Base-by-base conservation (phyloP, 2,888 invertebrate species). In the Stenodema calcarata region DNA sequence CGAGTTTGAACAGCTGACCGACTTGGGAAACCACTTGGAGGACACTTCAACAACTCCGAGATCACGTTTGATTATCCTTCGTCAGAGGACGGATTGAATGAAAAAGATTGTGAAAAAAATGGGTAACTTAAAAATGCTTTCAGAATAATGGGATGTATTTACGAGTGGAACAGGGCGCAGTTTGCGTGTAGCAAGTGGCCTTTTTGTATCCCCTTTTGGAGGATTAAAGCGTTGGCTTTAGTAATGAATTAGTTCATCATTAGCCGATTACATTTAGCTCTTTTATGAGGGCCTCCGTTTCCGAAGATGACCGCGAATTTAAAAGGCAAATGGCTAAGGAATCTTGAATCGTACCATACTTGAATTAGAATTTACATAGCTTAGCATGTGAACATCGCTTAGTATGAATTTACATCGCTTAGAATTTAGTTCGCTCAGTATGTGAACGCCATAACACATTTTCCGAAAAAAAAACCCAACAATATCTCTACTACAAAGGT, bases 191-290 rank as follows among this genome's bases (percentile, higher is more conserved):
- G 44, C 44, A 18, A 27, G 42, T 27, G n/a, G 78, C 42, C 18
- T 23, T 44, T 44, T 1, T 14, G 27, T 35, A 44, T n/a, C n/a
- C n/a, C 54, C 4, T 50, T n/a, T 28, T 35, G 80, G 42, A 28
- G 18, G 16, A 47, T 79, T 44, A 47, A 16, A 47, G 50, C 16
- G 50, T 44, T 79, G 28, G 54, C 30, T 47, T 54, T 54, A n/a
- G 54, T 80, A 80, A 80, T 80, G 80, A 80, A 80, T 80, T 80
- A 80, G 50, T 50, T 80, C 50, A 54, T 80, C 28, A 54, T 50
- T 54, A 80, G 76, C 35, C 76, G 12, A 76, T 76, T 76, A 76
- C 79, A 79, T 23, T 79, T 44, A 35, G 35, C 35, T 30, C 18
- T 35, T 35, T n/a, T 9, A 76, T 35, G 41, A 42, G 54, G 23